phyloP scores from a whole-genome alignment of 2,797 vertebrate genomes.

The Calcarius lapponicus region DNA sequence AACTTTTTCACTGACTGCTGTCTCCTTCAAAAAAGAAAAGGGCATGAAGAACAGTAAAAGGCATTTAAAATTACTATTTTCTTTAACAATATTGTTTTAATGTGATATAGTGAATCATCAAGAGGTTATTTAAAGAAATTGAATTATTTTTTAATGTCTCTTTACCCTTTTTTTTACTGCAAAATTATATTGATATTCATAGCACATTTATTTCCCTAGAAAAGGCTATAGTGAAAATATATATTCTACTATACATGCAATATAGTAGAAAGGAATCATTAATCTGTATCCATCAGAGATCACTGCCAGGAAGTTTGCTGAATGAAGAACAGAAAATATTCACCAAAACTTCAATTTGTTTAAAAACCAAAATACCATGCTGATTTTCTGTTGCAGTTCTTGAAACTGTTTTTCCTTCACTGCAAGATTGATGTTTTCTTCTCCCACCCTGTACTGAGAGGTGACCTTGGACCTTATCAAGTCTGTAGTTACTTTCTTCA shows the following conservation, averaged over 20 bases:
- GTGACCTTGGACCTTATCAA: constrained; percentile 86
- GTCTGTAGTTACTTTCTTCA: constrained; percentile 83
- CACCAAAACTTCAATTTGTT: constrained; percentile 12
- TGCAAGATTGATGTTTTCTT: constrained; percentile 76
- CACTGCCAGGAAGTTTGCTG: not conserved
- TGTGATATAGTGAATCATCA: not conserved
- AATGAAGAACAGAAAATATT: not conserved
- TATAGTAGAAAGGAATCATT: not conserved
- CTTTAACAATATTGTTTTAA: not conserved
- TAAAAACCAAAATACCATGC: constrained; percentile 83
- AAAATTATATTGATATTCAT: not conserved
- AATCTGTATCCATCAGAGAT: not conserved
- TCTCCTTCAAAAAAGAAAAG: constrained; percentile 78
- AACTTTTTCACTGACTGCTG: constrained; percentile 83
- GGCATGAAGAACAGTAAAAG: not conserved
- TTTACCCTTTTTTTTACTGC: not conserved
- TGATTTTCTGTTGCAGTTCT: constrained; percentile 84
- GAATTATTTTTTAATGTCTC: not conserved
- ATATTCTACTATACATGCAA: not conserved
- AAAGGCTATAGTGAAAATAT: not conserved
- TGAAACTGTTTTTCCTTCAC: constrained; percentile 83
- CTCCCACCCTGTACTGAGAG: constrained; percentile 75
- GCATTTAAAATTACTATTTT: not conserved
- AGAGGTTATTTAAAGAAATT: not conserved
- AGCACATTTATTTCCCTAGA: not conserved